Base-by-base conservation (phyloP, 2,888 invertebrate species). In the Drosophila paramelanica region DNA sequence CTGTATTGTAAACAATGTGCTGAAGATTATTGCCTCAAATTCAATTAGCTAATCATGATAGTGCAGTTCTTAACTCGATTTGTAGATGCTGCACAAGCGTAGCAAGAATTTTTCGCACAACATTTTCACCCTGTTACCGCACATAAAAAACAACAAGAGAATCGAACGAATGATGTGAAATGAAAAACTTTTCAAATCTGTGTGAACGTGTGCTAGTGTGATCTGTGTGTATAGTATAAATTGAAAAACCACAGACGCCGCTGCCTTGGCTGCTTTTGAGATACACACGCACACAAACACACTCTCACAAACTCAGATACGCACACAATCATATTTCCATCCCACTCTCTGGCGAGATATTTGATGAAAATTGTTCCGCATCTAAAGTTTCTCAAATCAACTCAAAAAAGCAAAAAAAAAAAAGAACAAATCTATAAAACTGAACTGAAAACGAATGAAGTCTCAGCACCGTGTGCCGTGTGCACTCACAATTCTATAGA, bases 401-500 rank as follows among this genome's bases (percentile, higher is more conserved):
- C 74, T 75, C 69, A 74, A 60, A 74, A 74, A 56, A 52, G 10
- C 14, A 31, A 23, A 57, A 23, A 57, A 31, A 38, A 31, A 46
- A 11, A 20, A 27, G 47, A 33, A 41, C 14, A 8, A 10, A 23
- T 17, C 20, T 42, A 68, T 39, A 56, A 42, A 65, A 67, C 45
- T 53, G 25, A 53, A 79, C 59, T 61, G 67, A 66, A 62, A 59
- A 55, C 70, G 66, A 39, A 43, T 64, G 41, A 73, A 73, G 62
- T 53, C 58, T 60, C 56, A 71, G 76, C 66, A 59, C 79, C 79
- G 68, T 74, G 89, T 85, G 85, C 85, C 85, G 85, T 86, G 85
- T 86, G 85, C 85, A 86, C 88, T 86, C 89, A 80, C 65, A 86
- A 77, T 88, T 86, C 89, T 86, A 86, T 88, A 86, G 85, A 86